Evolutionary conservation across 2,888 invertebrate genomes (phyloP).

Genomic region (Agriopis leucophaearia): DNA sequence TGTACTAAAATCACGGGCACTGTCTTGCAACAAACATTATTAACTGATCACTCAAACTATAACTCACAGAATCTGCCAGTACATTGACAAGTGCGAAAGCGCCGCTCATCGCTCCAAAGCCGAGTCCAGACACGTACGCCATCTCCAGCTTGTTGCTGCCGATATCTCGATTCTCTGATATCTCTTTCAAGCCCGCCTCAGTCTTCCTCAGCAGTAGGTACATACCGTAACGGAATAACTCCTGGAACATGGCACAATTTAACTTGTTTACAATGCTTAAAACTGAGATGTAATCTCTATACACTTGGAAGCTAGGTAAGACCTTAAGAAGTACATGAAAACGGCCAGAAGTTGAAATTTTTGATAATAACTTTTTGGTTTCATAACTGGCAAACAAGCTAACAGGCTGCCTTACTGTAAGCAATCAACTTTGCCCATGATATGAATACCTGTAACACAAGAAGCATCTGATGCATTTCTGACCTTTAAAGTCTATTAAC

Average conservation of each 20-base stretch:
- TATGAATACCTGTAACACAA: too few relatives aligned
- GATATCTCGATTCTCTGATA: conserved; percentile 92
- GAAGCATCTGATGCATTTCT: too few relatives aligned
- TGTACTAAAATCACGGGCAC: too few relatives aligned
- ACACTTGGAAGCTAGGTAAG: too few relatives aligned
- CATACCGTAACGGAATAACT: conserved; percentile 93
- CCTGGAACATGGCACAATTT: conserved; percentile 85
- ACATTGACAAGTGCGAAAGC: conserved; percentile 98
- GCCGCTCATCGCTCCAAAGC: conserved; percentile 98
- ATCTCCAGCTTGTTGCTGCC: conserved; percentile 96
- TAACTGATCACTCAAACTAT: not conserved
- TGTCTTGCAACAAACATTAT: too few relatives aligned
- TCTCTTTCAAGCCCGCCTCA: conserved; percentile 95
- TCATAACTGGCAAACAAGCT: too few relatives aligned
- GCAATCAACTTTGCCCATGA: too few relatives aligned
- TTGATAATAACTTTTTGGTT: too few relatives aligned
- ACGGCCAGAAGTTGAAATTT: too few relatives aligned
- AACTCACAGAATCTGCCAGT: conserved; percentile 93
- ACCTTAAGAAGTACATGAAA: too few relatives aligned
- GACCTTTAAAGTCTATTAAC: too few relatives aligned
- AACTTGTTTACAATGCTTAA: not conserved
- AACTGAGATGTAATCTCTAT: not conserved
- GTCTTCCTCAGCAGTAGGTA: conserved; percentile 93
- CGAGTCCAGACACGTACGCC: conserved; percentile 98
- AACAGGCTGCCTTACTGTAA: too few relatives aligned